A percentile compares a stretch with the other conserved stretches of the same genome.
Conservation (phyloP, 2,888 invertebrate genomes). For the Stenotaenia linearis region DNA sequence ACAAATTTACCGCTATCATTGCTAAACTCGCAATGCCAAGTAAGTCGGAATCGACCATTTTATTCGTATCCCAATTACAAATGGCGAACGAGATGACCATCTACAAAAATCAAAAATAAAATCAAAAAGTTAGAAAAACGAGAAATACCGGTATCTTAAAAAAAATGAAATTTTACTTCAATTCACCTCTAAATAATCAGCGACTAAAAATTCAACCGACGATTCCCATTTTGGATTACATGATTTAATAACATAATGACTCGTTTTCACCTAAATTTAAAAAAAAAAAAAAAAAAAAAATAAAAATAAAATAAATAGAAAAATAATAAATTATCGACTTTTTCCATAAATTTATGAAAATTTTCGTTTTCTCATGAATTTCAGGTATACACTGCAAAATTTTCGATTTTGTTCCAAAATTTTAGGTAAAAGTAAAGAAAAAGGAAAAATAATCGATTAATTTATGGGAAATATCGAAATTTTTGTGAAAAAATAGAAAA, state of each 20-base stretch:
- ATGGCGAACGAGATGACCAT: conserved; percentile 40
- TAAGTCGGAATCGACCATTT: conserved; percentile 52
- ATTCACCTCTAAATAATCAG: conserved; percentile 51
- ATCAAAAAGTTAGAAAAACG: not conserved
- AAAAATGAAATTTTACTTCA: not conserved
- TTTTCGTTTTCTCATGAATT: too few relatives aligned
- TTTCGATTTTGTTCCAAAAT: too few relatives aligned
- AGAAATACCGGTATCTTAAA: too few relatives aligned
- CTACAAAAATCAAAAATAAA: conserved; percentile 14
- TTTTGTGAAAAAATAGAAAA: too few relatives aligned
- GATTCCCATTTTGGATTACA: conserved; percentile 53
- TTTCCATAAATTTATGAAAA: too few relatives aligned
- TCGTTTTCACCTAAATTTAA: conserved; percentile 54
- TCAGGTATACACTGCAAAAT: too few relatives aligned
- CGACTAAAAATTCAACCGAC: conserved; percentile 52
- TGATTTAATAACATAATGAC: conserved; percentile 51
- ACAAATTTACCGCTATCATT: conserved; percentile 50
- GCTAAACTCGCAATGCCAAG: conserved; percentile 51
- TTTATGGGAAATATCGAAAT: too few relatives aligned
- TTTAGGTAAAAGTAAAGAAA: too few relatives aligned
- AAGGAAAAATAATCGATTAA: too few relatives aligned
- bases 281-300: too few relatives aligned
- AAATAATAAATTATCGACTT: too few relatives aligned
- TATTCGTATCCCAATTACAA: conserved; percentile 54
- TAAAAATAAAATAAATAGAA: too few relatives aligned